Evolutionary conservation across 2,113 vertebrate species (phyloP), one percentile per base, ranked within the genome.

Genomic region (Fulica atra): DNA sequence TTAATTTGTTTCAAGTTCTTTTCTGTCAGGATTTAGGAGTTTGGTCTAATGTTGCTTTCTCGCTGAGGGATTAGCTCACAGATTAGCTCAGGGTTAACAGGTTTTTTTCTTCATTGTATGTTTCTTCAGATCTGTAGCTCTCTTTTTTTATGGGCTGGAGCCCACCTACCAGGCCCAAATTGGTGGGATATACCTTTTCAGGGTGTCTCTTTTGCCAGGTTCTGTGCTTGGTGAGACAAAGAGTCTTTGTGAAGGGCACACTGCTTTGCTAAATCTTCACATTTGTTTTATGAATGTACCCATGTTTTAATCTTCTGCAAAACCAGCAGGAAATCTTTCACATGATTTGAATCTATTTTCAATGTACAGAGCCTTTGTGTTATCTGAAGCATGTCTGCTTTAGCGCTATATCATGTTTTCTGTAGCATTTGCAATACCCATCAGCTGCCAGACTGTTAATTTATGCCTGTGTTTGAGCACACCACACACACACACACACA

Each of bases 321-420:
- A 74, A 95, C 57, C 92, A 94, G 82, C 90, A 95, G 94, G 95
- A 92, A 92, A 85, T 91, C 83, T 83, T 95, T 94, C 92, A 89
- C 60, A 80, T 96, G 15, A 92, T 87, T 89, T 65, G 17, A 94
- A 81, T 89, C 83, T 91, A 66, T 87, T 93, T 91, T 83, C 60
- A 40, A 78, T 78, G n/a, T 86, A 66, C 51, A 83, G 81, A 91
- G 64, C 60, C 88, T 95, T 89, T 96, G 60, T 93, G 77, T 87
- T 94, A 79, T 56, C 72, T 89, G 95, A 95, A 95, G 77, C 51
- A 60, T 88, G 66, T 72, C 92, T 95, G 56, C 61, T 78, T 95
- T 88, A 81, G 81, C 71, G 25, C 88, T 92, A 11, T 86, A 89
- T 93, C 70, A 65, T 95, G 79, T 50, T 91, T 90, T 95, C 85